phyloP scores from a whole-genome alignment of 2,113 vertebrate genomes.

The Corythornis vintsioides region DNA sequence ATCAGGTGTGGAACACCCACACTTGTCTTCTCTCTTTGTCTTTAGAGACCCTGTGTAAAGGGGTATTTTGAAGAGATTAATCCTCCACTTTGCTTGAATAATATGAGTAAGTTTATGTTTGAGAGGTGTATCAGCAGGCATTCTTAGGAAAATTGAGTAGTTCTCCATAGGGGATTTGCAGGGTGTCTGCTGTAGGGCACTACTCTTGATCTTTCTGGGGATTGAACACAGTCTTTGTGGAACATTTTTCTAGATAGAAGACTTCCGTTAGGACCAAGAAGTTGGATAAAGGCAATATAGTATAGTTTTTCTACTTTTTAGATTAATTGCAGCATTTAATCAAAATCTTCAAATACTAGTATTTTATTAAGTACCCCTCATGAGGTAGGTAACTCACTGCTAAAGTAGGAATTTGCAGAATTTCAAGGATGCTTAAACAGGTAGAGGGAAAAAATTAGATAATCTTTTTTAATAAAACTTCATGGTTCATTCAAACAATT shows the following conservation, averaged over 20 bases:
- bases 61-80: not conserved
- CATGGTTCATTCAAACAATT: not conserved
- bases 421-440: not conserved
- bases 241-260: not conserved
- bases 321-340: not conserved
- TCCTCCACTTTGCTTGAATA: not conserved
- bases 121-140: not conserved
- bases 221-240: not conserved
- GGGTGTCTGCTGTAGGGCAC: not conserved
- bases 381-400: too few species aligned
- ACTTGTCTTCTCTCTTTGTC: not conserved
- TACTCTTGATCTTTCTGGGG: not conserved
- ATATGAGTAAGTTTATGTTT: not conserved
- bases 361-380: not conserved
- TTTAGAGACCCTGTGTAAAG: not conserved
- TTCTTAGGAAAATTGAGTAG: not conserved
- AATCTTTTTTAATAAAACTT: not conserved
- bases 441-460: not conserved
- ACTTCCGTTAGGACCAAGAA: not conserved
- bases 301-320: not conserved
- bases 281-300: not conserved
- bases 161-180: not conserved
- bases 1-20: not conserved
- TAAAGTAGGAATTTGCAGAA: not conserved
- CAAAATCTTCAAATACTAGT: not conserved